phyloP scores from a whole-genome alignment of 2,113 vertebrate species.

The Oncorhynchus clarkii region DNA sequence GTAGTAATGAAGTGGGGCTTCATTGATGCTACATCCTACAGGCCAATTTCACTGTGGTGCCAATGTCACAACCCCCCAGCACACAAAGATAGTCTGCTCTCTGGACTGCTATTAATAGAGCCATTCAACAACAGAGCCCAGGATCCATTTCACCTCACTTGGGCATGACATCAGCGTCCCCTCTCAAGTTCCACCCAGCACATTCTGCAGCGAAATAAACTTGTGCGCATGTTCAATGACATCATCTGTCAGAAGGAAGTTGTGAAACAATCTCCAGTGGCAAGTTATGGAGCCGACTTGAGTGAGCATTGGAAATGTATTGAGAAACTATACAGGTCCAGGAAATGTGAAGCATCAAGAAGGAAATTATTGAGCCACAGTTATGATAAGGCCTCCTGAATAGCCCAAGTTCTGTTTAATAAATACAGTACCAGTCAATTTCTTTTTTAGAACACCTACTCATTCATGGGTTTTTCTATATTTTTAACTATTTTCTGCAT shows the following conservation, averaged over 20 bases:
- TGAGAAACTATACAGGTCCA: neutral
- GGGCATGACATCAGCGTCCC: conserved; percentile 1
- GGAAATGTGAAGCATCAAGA: no score
- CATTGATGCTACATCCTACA: neutral
- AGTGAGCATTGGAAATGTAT: neutral
- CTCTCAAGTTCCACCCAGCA: neutral
- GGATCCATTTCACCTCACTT: neutral
- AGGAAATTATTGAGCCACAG: no score
- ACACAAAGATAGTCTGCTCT: neutral
- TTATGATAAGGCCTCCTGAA: no score
- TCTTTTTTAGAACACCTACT: no score
- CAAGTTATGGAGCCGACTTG: neutral
- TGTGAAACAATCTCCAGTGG: neutral
- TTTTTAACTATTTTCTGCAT: no score
- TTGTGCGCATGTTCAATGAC: neutral
- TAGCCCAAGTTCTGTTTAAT: no score
- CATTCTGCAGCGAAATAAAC: neutral
- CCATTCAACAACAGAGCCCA: neutral
- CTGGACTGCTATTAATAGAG: conserved; percentile 15
- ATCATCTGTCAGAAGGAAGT: neutral
- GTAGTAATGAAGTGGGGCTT: neutral
- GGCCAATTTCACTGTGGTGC: neutral
- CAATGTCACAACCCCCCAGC: neutral
- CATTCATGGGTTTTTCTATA: no score
- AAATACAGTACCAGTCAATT: neutral